A percentile compares a stretch with the other conserved stretches of the same genome.
phyloP scores from a whole-genome alignment of 2,888 invertebrate species.

The Ypsolopha scabrella region DNA sequence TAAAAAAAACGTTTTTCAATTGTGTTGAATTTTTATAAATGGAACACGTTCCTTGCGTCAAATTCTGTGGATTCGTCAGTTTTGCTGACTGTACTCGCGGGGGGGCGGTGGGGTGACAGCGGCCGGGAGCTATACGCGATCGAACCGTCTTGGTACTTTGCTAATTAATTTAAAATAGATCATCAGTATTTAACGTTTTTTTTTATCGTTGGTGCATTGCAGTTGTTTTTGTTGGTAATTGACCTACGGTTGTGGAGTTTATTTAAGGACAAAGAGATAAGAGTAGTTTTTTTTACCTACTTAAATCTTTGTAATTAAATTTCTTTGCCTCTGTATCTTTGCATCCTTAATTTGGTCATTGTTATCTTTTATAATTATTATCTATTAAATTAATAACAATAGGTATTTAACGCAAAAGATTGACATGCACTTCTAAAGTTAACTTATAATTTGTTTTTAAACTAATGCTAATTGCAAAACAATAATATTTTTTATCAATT shows the following conservation, averaged over 20 bases:
- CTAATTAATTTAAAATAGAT: neutral
- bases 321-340: too few species aligned
- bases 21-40: neutral
- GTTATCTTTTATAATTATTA: neutral
- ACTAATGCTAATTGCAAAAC: neutral
- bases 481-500: neutral
- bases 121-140: conserved; percentile 1
- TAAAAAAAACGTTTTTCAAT: too few species aligned
- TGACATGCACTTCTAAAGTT: too few species aligned
- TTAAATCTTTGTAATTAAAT: too few species aligned
- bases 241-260: too few species aligned
- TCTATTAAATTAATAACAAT: neutral
- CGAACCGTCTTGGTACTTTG: conserved; percentile 21
- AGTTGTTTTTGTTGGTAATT: too few species aligned
- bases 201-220: too few species aligned
- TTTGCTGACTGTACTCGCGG: conserved; percentile 29
- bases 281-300: too few species aligned
- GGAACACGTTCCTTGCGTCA: neutral
- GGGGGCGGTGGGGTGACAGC: conserved; percentile 19
- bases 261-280: too few species aligned
- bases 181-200: too few species aligned
- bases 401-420: too few species aligned
- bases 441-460: neutral
- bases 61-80: conserved; percentile 25
- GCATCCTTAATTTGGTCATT: neutral